Base-by-base conservation (phyloP, 2,797 vertebrate species). In the Galago senegalensis region DNA sequence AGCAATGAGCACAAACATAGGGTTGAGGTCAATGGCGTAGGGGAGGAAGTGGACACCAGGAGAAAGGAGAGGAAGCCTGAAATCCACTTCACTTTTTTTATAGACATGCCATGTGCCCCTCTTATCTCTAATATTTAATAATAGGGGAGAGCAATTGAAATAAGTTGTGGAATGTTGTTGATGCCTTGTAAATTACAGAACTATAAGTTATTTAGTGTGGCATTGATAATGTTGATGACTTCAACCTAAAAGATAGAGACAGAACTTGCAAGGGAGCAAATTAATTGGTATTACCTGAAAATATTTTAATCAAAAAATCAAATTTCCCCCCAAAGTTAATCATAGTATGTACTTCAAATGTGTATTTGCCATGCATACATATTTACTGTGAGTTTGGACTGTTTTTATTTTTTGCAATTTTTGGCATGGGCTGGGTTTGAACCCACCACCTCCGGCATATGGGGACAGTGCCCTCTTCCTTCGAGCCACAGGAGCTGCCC, bases 251-350 rank as follows among this genome's bases (percentile, higher is more conserved):
- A 23, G 27, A 92, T 49, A 29, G 94, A 91, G 46, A 14, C 25
- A 88, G 56, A 93, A 81, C 25, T 70, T 81, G 37, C 56, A 65
- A 87, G 94, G 5, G 34, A 77, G 93, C 58, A 72, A 84, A 76
- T 80, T 82, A 53, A 63, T 58, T 58, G 27, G 43, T 85, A 34
- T 95, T 31, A 69, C 16, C 89, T 65, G 69, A 91, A 97, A 34
- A 61, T 70, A 76, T 70, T 91, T 93, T 67, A 46, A 69, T 86
- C n/a, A 94, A 96, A 94, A 88, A 76, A 88, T 67, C 53, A 91
- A 93, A 87, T 37, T 37, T 72, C 2, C 34, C 61, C 94, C 46
- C 13, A 53, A 31, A 83, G 20, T 77, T 46, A 77, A 31, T 43
- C 14, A 7, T 37, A 81, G n/a, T 13, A 34, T 53, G 21, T n/a